Conservation (phyloP, 2,113 vertebrate genomes). For the Vulpes lagopus region DNA sequence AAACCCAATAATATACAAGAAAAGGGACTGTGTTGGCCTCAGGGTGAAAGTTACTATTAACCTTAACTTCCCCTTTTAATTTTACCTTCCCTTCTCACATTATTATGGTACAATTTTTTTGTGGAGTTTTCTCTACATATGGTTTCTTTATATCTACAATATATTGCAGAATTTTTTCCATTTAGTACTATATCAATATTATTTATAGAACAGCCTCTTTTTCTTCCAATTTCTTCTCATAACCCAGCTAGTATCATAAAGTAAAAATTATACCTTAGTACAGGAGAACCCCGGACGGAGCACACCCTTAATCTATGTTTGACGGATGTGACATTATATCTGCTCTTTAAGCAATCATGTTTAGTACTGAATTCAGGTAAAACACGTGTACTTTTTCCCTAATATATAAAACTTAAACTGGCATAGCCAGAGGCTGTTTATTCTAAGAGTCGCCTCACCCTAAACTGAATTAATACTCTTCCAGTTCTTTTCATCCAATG, state of each 20-base stretch:
- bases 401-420: background rate
- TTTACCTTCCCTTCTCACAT: background rate
- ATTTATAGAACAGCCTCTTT: background rate
- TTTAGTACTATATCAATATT: slow-evolving; percentile 9
- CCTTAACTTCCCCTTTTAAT: background rate
- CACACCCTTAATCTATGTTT: background rate
- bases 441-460: background rate
- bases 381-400: background rate
- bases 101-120: background rate
- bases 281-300: background rate
- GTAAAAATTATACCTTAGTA: background rate
- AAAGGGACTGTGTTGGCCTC: background rate
- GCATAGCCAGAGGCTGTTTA: background rate
- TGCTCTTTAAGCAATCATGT: background rate
- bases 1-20: background rate
- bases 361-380: slow-evolving; percentile 29
- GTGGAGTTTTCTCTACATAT: background rate
- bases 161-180: background rate
- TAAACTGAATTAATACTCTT: slow-evolving; percentile 31
- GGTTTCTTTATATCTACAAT: background rate
- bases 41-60: background rate
- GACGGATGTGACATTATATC: background rate
- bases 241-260: background rate
- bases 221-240: background rate
- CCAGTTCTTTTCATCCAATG: background rate